A percentile compares a stretch with the other conserved stretches of the same genome.
Evolutionary conservation across 2,888 invertebrate species (phyloP).

Genomic region (Zygothrica quintamaculata): DNA sequence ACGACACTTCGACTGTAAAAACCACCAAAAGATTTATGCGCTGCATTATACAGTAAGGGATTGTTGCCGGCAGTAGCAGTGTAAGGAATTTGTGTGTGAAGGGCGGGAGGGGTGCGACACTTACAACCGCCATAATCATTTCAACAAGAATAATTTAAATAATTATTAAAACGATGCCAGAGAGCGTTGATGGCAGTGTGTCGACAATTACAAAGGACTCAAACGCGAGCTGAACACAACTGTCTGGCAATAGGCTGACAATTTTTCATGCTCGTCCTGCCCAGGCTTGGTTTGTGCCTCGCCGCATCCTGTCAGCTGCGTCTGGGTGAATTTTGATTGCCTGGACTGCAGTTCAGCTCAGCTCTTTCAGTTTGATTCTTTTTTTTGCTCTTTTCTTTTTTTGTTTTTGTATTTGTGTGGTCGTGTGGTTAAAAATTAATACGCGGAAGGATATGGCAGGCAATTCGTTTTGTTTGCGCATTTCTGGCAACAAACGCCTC

Average conservation of each 20-base stretch:
- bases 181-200: constrained; percentile 65
- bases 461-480: constrained; percentile 71
- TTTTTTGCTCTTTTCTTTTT: constrained; percentile 1
- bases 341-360: constrained; percentile 30
- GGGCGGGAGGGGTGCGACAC: constrained; percentile 58
- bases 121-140: constrained; percentile 79
- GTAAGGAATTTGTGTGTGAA: constrained; percentile 3
- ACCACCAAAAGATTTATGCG: constrained; percentile 81
- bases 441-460: constrained; percentile 80
- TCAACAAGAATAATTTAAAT: constrained; percentile 82
- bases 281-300: constrained; percentile 1
- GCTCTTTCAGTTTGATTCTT: constrained; percentile 12
- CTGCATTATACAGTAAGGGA: constrained; percentile 65
- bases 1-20: constrained; percentile 65
- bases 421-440: constrained; percentile 76
- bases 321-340: constrained; percentile 61
- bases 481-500: constrained; percentile 42
- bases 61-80: constrained; percentile 21
- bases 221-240: constrained; percentile 43
- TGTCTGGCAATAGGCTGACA: constrained; percentile 64
- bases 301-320: constrained; percentile 53
- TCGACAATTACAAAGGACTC: constrained; percentile 68
- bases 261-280: constrained; percentile 35
- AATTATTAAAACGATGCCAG: constrained; percentile 80
- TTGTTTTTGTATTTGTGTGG: constrained; percentile 52